Evolutionary conservation across 2,797 vertebrate genomes (phyloP), one percentile per base, ranked within the genome.

Genomic region (Chaunax sp.): DNA sequence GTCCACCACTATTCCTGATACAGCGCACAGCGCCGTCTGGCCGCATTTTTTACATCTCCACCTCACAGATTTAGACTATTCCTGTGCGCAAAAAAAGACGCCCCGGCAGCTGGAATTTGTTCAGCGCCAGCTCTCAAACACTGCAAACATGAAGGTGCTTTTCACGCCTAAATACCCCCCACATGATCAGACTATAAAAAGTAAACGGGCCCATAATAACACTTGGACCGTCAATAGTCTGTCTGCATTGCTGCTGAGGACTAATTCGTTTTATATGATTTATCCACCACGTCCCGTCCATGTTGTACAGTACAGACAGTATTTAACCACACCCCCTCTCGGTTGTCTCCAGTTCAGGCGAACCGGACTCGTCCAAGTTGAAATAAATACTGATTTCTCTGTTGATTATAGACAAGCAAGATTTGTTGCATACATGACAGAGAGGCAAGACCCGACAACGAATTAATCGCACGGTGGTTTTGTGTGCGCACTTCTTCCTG

Each of bases 221-320:
- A 68, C 3, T 61, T 2, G 57, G 38, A 66, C 60, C 62, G 61
- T 74, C 54, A 72, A 57, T 75, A 66, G 75, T 77, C 9, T 40
- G 45, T 2, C 1, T 46, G 67, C 46, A 16, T 52, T 19, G 50
- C 53, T 59, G 64, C 55, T 5, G 25, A 52, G 52, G 54, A 58
- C 40, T 15, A 56, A 22, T 55, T 70, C 43, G 59, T 78, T 71
- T 49, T 14, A 64, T 80, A 67, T 54, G 78, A 81, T 89, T 78
- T 80, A 65, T 75, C 83, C 91, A 66, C 65, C 92, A 89, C 90
- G 93, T 94, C 92, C 90, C 88, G 93, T 94, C 93, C 92, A 90
- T 93, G 96, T 95, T 95, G 94, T 95, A 96, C 95, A 95, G 95
- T 95, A 94, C 91, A 87, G 91, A 95, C 95, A 95, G 94, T 92